A percentile compares a stretch with the other conserved stretches of the same genome.
Evolutionary conservation across 2,888 invertebrate genomes (phyloP).

Genomic region (Dendrolimus pini): DNA sequence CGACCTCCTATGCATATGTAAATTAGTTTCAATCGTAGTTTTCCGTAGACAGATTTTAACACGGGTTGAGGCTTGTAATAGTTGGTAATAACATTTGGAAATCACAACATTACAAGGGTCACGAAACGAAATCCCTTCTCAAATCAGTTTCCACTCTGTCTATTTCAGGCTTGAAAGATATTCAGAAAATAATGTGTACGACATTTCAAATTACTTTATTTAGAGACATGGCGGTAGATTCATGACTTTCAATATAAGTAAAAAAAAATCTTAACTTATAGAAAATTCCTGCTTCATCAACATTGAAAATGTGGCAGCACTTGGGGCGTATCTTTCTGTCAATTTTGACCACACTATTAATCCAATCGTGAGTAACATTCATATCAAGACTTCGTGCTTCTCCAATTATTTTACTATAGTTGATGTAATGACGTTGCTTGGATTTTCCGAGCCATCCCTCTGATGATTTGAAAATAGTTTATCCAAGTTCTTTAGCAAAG

Average conservation of each 20-base stretch:
- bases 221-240: no score
- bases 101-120: background rate
- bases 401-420: no score
- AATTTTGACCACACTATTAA: background rate
- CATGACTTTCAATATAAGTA: no score
- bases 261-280: constrained; percentile 9
- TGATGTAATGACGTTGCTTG: no score
- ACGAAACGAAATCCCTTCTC: background rate
- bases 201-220: no score
- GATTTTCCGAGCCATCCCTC: no score
- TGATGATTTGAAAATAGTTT: no score
- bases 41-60: background rate
- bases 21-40: no score
- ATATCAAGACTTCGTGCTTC: background rate
- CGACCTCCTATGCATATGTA: no score
- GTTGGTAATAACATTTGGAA: background rate
- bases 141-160: background rate
- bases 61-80: background rate
- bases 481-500: no score
- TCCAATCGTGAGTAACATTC: background rate
- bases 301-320: constrained; percentile 25
- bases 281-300: constrained; percentile 26
- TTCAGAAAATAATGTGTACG: background rate
- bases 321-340: constrained; percentile 9
- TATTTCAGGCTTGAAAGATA: background rate